A percentile compares a stretch with the other conserved stretches of the same genome.
These are phyloP conservation scores for Dinomys branickii DNA, from an alignment of 2,113 vertebrate genomes.

Conservation along the genomic window DNA sequence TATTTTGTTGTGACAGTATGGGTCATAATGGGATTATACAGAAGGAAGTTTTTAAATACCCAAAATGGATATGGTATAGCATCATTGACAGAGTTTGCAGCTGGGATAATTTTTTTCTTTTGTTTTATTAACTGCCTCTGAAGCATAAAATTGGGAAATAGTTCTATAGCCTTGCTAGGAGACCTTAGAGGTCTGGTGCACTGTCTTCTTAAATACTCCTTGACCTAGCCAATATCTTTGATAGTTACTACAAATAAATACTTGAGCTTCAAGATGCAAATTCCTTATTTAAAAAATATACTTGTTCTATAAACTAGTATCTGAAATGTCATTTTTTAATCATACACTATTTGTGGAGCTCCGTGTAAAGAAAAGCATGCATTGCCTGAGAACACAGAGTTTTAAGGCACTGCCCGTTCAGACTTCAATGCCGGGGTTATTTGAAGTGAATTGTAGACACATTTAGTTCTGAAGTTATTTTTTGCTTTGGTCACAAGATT, in stretches of 20 bases:
- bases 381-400: neutral
- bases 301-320: constrained; percentile 47
- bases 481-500: neutral
- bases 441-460: neutral
- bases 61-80: neutral
- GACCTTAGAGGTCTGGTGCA: neutral
- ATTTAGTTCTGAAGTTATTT: constrained; percentile 13
- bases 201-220: constrained; percentile 35
- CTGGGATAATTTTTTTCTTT: constrained; percentile 33
- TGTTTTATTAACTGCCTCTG: constrained; percentile 50
- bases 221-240: constrained; percentile 12
- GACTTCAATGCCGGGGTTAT: neutral
- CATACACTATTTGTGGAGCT: neutral
- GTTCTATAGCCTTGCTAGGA: constrained; percentile 35
- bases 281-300: neutral
- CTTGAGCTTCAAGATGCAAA: constrained; percentile 14
- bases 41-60: neutral
- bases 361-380: neutral
- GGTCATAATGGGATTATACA: constrained; percentile 18
- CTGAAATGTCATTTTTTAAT: constrained; percentile 25
- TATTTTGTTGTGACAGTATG: constrained; percentile 25
- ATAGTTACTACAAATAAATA: constrained; percentile 6
- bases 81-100: constrained; percentile 7
- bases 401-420: constrained; percentile 2
- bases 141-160: constrained; percentile 34